phyloP scores from a whole-genome alignment of 2,888 invertebrate genomes.

The Ornithoptera alexandrae region DNA sequence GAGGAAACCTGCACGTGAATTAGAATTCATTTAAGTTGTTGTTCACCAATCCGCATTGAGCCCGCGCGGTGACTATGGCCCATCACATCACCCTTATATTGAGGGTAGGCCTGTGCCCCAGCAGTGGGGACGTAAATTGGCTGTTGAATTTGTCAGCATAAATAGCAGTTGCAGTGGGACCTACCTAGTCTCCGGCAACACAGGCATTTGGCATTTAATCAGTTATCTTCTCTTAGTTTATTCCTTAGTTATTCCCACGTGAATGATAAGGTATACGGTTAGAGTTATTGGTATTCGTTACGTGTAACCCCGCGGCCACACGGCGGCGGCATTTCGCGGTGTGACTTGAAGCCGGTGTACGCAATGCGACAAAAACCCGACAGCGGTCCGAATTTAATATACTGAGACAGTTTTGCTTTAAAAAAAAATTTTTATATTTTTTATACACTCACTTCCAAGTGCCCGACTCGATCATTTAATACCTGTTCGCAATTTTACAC shows the following conservation, averaged over 20 bases:
- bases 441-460: neutral
- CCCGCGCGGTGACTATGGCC: no score
- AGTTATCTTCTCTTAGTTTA: no score
- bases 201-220: no score
- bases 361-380: slow-evolving; percentile 10
- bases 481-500: neutral
- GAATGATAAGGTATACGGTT: neutral
- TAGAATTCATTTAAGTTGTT: no score
- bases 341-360: neutral
- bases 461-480: neutral
- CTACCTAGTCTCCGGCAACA: no score
- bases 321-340: neutral
- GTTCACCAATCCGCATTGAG: no score
- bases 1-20: no score
- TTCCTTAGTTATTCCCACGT: neutral
- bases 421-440: neutral
- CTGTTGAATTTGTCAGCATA: no score
- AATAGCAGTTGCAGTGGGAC: no score
- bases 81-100: no score
- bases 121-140: no score
- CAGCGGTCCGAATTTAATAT: neutral
- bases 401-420: neutral
- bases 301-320: neutral
- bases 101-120: no score
- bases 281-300: neutral